Conservation (phyloP, 2,113 vertebrate species). For the Dendrocopos noguchii region DNA sequence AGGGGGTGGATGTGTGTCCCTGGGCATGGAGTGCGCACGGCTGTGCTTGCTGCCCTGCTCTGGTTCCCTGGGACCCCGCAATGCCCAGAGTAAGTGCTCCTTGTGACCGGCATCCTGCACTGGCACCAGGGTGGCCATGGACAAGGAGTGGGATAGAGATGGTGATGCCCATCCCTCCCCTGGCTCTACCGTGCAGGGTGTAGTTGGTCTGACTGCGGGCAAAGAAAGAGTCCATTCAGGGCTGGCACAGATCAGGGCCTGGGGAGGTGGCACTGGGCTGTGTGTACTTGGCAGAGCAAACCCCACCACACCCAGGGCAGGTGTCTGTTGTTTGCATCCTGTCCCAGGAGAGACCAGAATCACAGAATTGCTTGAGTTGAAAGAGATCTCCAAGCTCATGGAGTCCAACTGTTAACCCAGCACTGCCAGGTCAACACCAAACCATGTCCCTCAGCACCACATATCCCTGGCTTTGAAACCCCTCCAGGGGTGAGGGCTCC, state of each 20-base stretch:
- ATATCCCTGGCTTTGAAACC: too few relatives aligned
- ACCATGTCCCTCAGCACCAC: too few relatives aligned
- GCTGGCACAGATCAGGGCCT: not conserved
- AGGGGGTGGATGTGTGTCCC: not conserved
- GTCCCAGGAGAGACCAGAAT: not conserved
- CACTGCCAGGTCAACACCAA: not conserved
- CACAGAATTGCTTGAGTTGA: not conserved
- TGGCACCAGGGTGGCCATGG: not conserved
- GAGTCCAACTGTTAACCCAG: not conserved
- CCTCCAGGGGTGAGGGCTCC: too few relatives aligned
- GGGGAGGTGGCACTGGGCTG: not conserved
- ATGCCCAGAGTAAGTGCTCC: not conserved
- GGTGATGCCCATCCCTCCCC: rapidly evolving
- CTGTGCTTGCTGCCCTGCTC: not conserved
- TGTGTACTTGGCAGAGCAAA: rapidly evolving
- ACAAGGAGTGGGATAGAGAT: not conserved
- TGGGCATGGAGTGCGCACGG: not conserved
- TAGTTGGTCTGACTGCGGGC: not conserved
- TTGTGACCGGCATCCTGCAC: not conserved
- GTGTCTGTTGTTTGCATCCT: not conserved
- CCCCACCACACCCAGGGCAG: rapidly evolving
- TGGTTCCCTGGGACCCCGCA: not conserved
- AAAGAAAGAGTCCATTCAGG: slow-evolving; percentile 44
- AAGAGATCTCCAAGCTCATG: not conserved
- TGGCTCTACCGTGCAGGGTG: not conserved